phyloP scores from a whole-genome alignment of 1,140 invertebrate genomes.

The Venustaconcha ellipsiformis region DNA sequence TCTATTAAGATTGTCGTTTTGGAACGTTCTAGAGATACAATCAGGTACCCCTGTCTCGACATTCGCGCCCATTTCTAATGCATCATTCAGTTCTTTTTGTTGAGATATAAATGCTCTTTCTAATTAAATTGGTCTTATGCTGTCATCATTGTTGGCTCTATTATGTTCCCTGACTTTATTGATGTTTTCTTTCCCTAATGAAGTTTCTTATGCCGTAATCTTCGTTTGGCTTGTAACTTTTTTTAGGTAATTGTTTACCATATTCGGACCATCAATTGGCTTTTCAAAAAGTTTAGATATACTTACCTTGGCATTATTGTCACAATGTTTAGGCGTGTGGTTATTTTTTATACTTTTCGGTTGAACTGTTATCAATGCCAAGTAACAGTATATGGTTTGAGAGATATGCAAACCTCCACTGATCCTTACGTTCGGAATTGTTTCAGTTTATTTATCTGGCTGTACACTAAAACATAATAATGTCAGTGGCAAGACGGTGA shows the following conservation, averaged over 20 bases:
- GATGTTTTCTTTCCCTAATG: neutral
- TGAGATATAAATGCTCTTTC: too few species aligned
- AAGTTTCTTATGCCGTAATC: too few species aligned
- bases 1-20: neutral
- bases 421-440: neutral
- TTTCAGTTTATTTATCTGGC: conserved; percentile 11
- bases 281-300: neutral
- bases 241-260: too few species aligned
- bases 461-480: conserved; percentile 15
- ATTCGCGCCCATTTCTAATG: neutral
- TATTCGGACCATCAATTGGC: neutral
- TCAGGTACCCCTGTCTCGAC: neutral
- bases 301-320: neutral
- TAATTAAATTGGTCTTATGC: too few species aligned
- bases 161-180: conserved; percentile 16
- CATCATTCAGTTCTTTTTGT: neutral
- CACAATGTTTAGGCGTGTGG: neutral
- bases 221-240: too few species aligned
- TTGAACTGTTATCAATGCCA: neutral
- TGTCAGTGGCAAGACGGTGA: neutral
- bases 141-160: conserved; percentile 17
- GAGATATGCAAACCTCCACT: neutral
- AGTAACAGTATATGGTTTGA: too few species aligned
- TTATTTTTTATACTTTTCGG: conserved; percentile 1
- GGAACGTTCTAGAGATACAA: neutral